A percentile compares a stretch with the other conserved stretches of the same genome.
phyloP scores from a whole-genome alignment of 2,888 invertebrate genomes.

The Xanthostigma xanthostigma region DNA sequence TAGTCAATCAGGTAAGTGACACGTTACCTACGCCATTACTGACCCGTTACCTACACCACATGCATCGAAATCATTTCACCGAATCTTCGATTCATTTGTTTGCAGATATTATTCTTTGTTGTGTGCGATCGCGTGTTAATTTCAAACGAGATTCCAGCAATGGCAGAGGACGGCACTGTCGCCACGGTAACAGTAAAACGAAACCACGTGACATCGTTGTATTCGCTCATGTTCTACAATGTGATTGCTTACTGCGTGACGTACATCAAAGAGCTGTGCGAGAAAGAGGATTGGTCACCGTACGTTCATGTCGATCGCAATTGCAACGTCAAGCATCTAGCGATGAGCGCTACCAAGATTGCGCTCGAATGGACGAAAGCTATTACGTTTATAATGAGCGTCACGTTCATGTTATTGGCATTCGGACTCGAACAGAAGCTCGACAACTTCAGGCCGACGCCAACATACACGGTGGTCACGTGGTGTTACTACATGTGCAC shows the following conservation, averaged over 20 bases:
- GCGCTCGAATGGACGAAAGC: slow-evolving; percentile 72
- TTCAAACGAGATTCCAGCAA: slow-evolving; percentile 15
- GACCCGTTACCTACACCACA: no score
- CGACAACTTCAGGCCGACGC: slow-evolving; percentile 56
- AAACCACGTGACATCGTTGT: slow-evolving; percentile 46
- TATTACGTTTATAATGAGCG: slow-evolving; percentile 61
- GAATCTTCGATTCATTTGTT: slow-evolving; percentile 13
- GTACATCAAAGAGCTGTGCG: slow-evolving; percentile 56
- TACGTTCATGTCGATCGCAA: slow-evolving; percentile 59
- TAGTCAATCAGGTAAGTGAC: slow-evolving; percentile 47
- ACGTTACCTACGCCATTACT: not conserved
- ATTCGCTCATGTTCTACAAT: slow-evolving; percentile 70
- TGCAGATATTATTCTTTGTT: slow-evolving; percentile 55
- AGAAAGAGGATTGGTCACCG: slow-evolving; percentile 64
- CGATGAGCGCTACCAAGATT: slow-evolving; percentile 68
- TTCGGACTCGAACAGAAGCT: slow-evolving; percentile 61
- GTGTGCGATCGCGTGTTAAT: slow-evolving; percentile 53
- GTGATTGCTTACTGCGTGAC: slow-evolving; percentile 62
- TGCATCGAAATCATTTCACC: no score
- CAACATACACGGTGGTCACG: slow-evolving; percentile 47
- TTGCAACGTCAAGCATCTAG: slow-evolving; percentile 54
- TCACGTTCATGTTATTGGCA: slow-evolving; percentile 59
- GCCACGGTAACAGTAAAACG: slow-evolving; percentile 26
- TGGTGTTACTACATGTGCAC: slow-evolving; percentile 56
- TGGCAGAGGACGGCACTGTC: slow-evolving; percentile 27